Evolutionary conservation across 2,113 vertebrate genomes (phyloP).

Genomic region (Xyliphius kryptos): DNA sequence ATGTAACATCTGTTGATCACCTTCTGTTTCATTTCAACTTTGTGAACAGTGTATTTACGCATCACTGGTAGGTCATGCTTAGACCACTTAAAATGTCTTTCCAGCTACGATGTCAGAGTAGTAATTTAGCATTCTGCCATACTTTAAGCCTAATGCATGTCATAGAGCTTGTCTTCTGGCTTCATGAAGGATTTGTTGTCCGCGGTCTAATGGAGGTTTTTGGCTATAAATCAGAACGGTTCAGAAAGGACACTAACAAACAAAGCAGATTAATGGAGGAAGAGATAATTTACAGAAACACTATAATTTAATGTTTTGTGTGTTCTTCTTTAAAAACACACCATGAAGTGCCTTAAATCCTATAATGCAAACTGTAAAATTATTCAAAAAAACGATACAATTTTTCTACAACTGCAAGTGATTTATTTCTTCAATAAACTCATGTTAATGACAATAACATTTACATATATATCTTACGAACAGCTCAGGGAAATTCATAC

Average conservation of each 20-base stretch:
- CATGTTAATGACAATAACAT: neutral
- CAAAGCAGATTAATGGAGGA: neutral
- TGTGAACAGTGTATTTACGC: neutral
- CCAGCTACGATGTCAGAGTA: neutral
- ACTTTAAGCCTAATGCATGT: neutral
- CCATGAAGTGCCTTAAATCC: too few species aligned
- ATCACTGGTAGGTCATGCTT: neutral
- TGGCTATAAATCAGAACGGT: neutral
- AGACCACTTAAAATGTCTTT: neutral
- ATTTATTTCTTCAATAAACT: neutral
- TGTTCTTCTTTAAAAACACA: neutral
- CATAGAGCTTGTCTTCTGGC: neutral
- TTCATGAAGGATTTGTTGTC: neutral
- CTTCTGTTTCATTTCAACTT: neutral
- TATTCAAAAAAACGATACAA: neutral
- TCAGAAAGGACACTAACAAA: neutral
- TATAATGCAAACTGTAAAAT: neutral
- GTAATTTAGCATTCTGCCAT: neutral
- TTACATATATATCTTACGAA: neutral
- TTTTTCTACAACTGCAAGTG: neutral
- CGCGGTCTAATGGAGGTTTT: neutral
- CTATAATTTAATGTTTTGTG: neutral
- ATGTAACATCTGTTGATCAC: neutral
- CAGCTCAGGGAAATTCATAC: too few species aligned
- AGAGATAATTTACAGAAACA: neutral